A percentile compares a stretch with the other conserved stretches of the same genome.
These are phyloP conservation scores for Meleagris gallopavo DNA, from an alignment of 2,113 vertebrate species.

Conservation along the genomic window DNA sequence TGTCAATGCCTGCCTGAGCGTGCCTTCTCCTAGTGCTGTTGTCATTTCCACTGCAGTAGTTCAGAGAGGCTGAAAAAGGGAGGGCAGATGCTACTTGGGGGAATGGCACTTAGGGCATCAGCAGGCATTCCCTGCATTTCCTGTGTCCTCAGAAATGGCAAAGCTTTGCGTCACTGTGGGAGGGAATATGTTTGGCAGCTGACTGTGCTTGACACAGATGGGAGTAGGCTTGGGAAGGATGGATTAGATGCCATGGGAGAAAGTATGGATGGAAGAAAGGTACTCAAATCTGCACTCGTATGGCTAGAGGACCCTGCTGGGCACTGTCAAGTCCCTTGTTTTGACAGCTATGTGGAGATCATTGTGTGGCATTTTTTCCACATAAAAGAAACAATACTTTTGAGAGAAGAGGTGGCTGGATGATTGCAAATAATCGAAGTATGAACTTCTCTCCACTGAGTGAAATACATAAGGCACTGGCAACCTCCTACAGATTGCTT, in stretches of 20 bases:
- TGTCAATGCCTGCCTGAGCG: background rate
- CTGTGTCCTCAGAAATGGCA: background rate
- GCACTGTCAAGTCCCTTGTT: background rate
- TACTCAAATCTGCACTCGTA: fast-evolving
- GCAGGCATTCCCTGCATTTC: background rate
- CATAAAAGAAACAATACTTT: background rate
- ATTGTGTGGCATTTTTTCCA: background rate
- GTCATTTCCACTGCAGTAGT: background rate
- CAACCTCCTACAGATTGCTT: background rate
- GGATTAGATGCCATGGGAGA: background rate
- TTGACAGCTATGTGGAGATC: fast-evolving
- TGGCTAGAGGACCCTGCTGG: background rate
- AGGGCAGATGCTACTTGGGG: background rate
- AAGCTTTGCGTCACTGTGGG: background rate
- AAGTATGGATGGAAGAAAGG: background rate
- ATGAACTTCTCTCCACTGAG: background rate
- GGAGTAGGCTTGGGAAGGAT: background rate
- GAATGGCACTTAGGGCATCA: background rate
- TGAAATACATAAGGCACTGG: background rate
- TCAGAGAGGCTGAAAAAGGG: background rate
- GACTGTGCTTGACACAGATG: background rate
- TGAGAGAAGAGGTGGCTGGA: background rate
- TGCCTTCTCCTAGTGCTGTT: background rate
- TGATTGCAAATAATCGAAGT: background rate
- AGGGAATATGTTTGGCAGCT: background rate